Percentiles rank a stretch among this genome's conserved stretches.
These are phyloP conservation scores for Knipowitschia caucasica DNA, from an alignment of 2,797 vertebrate genomes.

Conservation along the genomic window DNA sequence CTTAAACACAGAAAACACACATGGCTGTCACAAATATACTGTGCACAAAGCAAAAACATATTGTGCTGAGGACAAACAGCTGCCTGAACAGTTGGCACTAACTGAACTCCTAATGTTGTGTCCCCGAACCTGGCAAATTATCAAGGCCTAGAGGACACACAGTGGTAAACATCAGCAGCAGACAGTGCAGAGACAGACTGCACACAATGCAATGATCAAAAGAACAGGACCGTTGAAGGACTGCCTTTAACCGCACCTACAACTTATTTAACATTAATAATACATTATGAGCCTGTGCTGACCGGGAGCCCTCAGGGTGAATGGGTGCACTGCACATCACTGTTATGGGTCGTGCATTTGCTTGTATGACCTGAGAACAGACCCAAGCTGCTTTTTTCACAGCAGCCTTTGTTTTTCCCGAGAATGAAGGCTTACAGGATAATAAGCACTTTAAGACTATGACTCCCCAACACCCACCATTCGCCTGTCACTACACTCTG, in stretches of 20 bases:
- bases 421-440: conserved; percentile 83
- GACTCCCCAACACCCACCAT: conserved; percentile 76
- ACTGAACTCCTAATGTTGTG: conserved; percentile 53
- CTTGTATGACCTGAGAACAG: conserved; percentile 55
- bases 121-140: conserved; percentile 49
- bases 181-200: conserved; percentile 27
- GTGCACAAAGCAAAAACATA: conserved; percentile 45
- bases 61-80: conserved; percentile 52
- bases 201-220: conserved; percentile 11
- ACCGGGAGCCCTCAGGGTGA: conserved; percentile 27
- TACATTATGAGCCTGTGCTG: conserved; percentile 33
- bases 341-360: conserved; percentile 48
- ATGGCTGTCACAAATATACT: conserved; percentile 38
- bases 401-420: conserved; percentile 78
- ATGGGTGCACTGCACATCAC: conserved; percentile 31
- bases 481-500: conserved; percentile 81
- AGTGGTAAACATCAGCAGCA: conserved; percentile 41
- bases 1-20: conserved; percentile 1
- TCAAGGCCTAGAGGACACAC: conserved; percentile 62
- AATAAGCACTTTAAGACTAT: conserved; percentile 81
- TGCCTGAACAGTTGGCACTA: conserved; percentile 62
- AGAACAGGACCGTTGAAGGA: neutral
- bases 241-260: conserved; percentile 21
- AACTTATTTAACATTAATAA: conserved; percentile 38
- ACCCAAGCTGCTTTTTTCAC: conserved; percentile 77